Evolutionary conservation across 2,113 vertebrate genomes (phyloP).

Genomic region (Poeciliopsis occidentalis): DNA sequence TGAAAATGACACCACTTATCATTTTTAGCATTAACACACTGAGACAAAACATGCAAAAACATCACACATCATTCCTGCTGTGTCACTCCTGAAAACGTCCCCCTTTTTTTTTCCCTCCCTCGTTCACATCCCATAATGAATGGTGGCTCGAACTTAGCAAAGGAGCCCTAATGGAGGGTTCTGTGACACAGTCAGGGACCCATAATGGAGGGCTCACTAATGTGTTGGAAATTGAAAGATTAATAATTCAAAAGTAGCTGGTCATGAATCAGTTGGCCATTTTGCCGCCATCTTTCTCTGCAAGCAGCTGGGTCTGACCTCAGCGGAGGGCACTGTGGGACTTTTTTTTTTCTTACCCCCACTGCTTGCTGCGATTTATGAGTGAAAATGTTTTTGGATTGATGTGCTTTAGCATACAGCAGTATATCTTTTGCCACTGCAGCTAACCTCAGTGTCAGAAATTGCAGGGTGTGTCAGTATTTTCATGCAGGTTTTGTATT

Average conservation of each 20-base stretch:
- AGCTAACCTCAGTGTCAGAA: constrained; percentile 36
- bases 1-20: constrained; percentile 52
- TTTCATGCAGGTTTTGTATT: constrained; percentile 12
- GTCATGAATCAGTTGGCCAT: constrained; percentile 88
- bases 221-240: constrained; percentile 91
- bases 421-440: constrained; percentile 40
- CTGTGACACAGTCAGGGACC: constrained; percentile 74
- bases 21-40: constrained; percentile 52
- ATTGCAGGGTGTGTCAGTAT: constrained; percentile 12
- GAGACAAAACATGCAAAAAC: constrained; percentile 60
- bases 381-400: constrained; percentile 56
- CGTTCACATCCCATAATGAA: constrained; percentile 60
- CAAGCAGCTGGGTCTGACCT: constrained; percentile 63
- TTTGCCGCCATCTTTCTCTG: constrained; percentile 65
- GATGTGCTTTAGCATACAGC: constrained; percentile 43
- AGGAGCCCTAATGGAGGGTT: constrained; percentile 70
- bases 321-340: constrained; percentile 50
- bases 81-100: constrained; percentile 58
- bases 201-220: constrained; percentile 85
- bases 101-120: constrained; percentile 7
- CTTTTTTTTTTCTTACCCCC: neutral
- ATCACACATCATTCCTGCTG: constrained; percentile 60
- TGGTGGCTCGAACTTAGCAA: constrained; percentile 65
- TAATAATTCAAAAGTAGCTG: constrained; percentile 94
- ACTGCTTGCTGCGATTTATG: constrained; percentile 36